Base-by-base conservation (phyloP, 2,888 invertebrate genomes). In the Listrodromus nycthemerus region DNA sequence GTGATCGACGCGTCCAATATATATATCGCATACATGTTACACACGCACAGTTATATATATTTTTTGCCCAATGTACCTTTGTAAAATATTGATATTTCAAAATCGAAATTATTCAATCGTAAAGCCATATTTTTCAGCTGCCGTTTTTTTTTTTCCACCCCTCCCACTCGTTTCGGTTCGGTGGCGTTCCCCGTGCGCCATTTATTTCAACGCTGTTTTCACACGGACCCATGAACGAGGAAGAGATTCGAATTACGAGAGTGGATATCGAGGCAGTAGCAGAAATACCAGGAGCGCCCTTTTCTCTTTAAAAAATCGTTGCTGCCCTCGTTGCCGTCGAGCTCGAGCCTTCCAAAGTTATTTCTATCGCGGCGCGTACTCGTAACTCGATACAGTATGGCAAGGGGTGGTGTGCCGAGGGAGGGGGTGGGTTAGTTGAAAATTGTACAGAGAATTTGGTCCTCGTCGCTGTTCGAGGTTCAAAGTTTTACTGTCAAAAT, bases 401-500 rank as follows among this genome's bases (percentile, higher is more conserved):
- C 30, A 37, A 30, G 74, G 66, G 45, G 48, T 52, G n/a, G 30
- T 19, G 19, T 16, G 6, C n/a, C n/a, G 24, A 24, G 24, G 10
- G 63, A 27, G 69, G 41, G 63, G 48, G 33, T 30, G 55, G 65
- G 37, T n/a, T n/a, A 61, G 77, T 48, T 74, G 73, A 66, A 41
- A 78, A 67, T 71, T 73, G 76, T 27, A 41, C 69, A 16, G 73
- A 21, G 73, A 21, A n/a, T 21, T 58, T n/a, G n/a, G 30, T 58
- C 48, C 65, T 75, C 61, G 48, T 55, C 10, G 55, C 69, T 71
- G 61, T 55, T 61, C 77, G 70, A 75, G 80, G 71, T 80, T 80
- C 55, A 76, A 85, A 85, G 79, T 84, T 82, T 83, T 74, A 83
- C 85, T 79, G 82, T 85, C 82, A 85, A 85, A 84, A 85, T 85